These are phyloP conservation scores for Caenorhabditis inopinata DNA, from an alignment of 1,140 invertebrate species.

Conservation along the genomic window DNA sequence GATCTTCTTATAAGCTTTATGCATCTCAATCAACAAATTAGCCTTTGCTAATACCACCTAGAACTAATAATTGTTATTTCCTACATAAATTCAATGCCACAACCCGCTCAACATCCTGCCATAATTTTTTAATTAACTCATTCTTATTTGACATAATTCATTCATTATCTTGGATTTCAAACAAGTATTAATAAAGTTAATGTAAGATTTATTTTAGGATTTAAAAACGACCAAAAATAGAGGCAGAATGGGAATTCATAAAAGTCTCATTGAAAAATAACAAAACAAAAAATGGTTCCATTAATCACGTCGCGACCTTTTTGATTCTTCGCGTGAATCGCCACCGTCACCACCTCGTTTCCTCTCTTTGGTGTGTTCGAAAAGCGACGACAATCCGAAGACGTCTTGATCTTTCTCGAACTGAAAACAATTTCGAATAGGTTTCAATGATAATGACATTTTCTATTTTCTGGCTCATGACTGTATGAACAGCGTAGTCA, in stretches of 20 bases:
- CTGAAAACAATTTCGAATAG: slow-evolving; percentile 69
- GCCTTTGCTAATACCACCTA: background rate
- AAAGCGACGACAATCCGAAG: slow-evolving; percentile 95
- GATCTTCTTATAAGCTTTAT: slow-evolving; percentile 20
- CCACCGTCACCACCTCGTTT: slow-evolving; percentile 59
- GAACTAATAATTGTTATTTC: too few relatives aligned
- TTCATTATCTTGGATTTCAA: background rate
- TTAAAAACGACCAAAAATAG: background rate
- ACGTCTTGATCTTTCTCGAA: slow-evolving; percentile 89
- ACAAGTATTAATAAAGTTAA: slow-evolving; percentile 4
- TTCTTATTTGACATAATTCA: background rate
- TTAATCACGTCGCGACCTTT: slow-evolving; percentile 2
- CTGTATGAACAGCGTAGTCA: background rate
- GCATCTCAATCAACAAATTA: slow-evolving; percentile 14
- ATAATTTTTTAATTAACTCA: background rate
- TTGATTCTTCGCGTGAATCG: background rate
- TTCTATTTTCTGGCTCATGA: background rate
- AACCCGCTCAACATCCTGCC: background rate
- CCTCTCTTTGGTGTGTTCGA: slow-evolving; percentile 78
- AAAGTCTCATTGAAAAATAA: background rate
- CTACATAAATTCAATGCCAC: background rate
- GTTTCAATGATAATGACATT: background rate
- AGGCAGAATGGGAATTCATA: background rate
- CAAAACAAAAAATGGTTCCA: background rate
- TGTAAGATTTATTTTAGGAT: too few relatives aligned